Percentiles rank a stretch among this genome's conserved stretches.
These are phyloP conservation scores for Prionchulus punctatus DNA, from an alignment of 2,888 invertebrate genomes.

Conservation along the genomic window DNA sequence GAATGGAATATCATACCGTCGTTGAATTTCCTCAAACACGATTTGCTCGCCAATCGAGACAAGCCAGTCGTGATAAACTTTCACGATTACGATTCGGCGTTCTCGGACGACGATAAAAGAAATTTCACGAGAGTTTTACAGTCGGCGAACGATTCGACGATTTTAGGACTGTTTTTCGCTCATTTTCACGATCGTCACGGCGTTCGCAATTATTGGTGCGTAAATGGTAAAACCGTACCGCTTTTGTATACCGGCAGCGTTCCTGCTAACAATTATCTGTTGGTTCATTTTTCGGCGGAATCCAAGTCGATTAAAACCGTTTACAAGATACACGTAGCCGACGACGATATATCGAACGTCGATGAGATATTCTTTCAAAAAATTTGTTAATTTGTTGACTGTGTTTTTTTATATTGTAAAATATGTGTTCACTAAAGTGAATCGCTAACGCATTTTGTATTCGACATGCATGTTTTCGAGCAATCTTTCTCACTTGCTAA, in stretches of 20 bases:
- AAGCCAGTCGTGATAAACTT: slow-evolving; percentile 9
- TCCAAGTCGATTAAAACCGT: not conserved
- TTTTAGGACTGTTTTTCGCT: slow-evolving; percentile 10
- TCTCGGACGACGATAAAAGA: slow-evolving; percentile 1
- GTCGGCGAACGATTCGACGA: not conserved
- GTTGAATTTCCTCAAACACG: slow-evolving; percentile 1
- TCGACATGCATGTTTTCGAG: too few relatives aligned
- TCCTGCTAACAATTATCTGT: slow-evolving; percentile 10
- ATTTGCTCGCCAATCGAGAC: not conserved
- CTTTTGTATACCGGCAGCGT: slow-evolving; percentile 8
- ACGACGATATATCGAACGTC: too few relatives aligned
- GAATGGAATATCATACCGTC: not conserved
- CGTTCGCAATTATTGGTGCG: slow-evolving; percentile 3
- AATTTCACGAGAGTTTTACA: not conserved
- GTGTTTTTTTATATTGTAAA: too few relatives aligned
- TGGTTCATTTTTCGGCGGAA: not conserved
- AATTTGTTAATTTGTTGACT: too few relatives aligned
- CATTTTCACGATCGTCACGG: slow-evolving; percentile 8
- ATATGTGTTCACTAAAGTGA: too few relatives aligned
- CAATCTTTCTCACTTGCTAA: too few relatives aligned
- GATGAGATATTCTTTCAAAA: too few relatives aligned
- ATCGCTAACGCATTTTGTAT: too few relatives aligned
- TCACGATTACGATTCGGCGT: slow-evolving; percentile 10
- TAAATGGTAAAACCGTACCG: not conserved
- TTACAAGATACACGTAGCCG: too few relatives aligned